These are phyloP conservation scores for Andrena flavipes DNA, from an alignment of 2,888 invertebrate species.

Conservation along the genomic window DNA sequence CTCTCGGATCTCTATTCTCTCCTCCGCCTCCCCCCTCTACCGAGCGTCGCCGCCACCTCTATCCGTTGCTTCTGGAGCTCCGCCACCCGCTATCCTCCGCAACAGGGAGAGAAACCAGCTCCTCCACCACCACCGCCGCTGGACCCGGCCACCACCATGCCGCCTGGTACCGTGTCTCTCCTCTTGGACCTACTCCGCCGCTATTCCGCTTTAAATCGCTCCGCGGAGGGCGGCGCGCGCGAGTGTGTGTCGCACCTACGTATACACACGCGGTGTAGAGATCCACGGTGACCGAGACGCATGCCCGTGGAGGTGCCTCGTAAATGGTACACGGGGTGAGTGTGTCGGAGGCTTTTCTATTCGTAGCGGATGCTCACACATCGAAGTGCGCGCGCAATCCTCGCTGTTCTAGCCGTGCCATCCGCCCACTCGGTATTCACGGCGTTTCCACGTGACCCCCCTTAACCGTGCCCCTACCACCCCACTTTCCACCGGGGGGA, in stretches of 20 bases:
- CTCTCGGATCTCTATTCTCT: constrained; percentile 72
- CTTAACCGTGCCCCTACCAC: constrained; percentile 43
- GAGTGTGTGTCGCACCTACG: constrained; percentile 44
- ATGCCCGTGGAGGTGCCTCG: constrained; percentile 42
- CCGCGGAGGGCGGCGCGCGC: constrained; percentile 45
- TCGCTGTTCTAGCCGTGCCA: constrained; percentile 58
- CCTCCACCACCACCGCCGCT: constrained; percentile 45
- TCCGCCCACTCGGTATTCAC: constrained; percentile 71
- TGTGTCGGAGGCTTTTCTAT: not conserved
- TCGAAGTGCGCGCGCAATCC: constrained; percentile 71
- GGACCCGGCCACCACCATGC: constrained; percentile 43
- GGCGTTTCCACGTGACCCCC: constrained; percentile 68
- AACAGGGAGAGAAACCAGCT: constrained; percentile 50
- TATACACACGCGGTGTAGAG: constrained; percentile 8
- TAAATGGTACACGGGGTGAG: constrained; percentile 10
- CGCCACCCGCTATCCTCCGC: constrained; percentile 52
- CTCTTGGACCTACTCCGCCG: constrained; percentile 52
- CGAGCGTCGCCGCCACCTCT: constrained; percentile 34
- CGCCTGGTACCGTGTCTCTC: constrained; percentile 44
- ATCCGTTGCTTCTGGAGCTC: constrained; percentile 39
- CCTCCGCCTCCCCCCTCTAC: constrained; percentile 53
- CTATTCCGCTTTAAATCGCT: constrained; percentile 66
- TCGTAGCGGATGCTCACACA: constrained; percentile 38
- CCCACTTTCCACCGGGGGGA: constrained; percentile 38
- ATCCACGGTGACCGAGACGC: constrained; percentile 44